These are phyloP conservation scores for Delichon dasypus DNA, from an alignment of 2,797 vertebrate genomes.

Conservation along the genomic window DNA sequence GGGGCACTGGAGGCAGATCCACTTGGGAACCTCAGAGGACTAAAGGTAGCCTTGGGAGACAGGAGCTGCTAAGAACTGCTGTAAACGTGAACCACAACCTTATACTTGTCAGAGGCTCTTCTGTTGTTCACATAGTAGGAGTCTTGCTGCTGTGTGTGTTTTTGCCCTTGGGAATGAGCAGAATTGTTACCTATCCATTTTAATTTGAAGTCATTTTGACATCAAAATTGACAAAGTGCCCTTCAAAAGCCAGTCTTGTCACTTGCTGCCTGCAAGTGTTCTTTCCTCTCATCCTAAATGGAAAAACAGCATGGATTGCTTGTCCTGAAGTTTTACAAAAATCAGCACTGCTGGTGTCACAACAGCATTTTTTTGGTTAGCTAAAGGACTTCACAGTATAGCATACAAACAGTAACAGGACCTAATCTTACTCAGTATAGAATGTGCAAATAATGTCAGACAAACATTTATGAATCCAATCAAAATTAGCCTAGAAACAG, in stretches of 20 bases:
- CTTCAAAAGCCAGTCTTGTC: not conserved
- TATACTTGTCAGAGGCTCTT: not conserved
- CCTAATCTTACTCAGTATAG: not conserved
- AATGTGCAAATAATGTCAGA: not conserved
- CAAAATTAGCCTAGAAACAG: slow-evolving; percentile 37
- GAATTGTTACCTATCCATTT: not conserved
- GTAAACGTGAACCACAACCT: not conserved
- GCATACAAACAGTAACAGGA: not conserved
- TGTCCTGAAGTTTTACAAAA: not conserved
- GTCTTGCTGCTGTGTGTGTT: not conserved
- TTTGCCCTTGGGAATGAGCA: not conserved
- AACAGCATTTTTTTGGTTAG: not conserved
- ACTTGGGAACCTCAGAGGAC: not conserved
- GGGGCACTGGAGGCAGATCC: not conserved
- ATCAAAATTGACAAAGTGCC: not conserved
- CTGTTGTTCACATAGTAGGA: not conserved
- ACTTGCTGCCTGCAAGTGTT: not conserved
- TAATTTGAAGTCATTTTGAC: not conserved
- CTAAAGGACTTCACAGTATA: not conserved
- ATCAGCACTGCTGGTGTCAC: not conserved
- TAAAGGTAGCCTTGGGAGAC: not conserved
- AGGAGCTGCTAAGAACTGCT: not conserved
- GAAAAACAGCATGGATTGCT: not conserved
- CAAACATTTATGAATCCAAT: not conserved
- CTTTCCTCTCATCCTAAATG: not conserved